Conservation (phyloP, 1,140 invertebrate genomes). For the Vanessa tameamea region DNA sequence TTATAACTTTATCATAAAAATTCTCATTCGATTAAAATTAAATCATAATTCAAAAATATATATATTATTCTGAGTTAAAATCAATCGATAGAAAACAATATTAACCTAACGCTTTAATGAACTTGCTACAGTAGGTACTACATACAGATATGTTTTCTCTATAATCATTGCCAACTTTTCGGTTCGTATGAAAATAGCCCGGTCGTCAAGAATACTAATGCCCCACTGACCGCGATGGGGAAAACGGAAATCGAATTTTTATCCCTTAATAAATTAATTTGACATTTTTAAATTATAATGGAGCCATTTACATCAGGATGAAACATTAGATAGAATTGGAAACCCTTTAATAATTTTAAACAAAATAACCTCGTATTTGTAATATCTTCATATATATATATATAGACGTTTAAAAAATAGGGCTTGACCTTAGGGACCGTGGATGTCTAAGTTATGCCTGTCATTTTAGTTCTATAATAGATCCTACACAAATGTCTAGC, state of each 20-base stretch:
- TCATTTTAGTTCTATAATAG: no score
- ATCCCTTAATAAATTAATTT: not conserved
- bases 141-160: slow-evolving; percentile 7
- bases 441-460: no score
- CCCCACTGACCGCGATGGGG: slow-evolving; percentile 41
- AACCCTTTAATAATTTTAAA: not conserved
- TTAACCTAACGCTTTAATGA: no score
- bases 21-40: not conserved
- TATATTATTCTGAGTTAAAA: not conserved
- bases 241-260: slow-evolving; percentile 41
- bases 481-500: no score
- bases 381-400: no score
- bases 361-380: no score
- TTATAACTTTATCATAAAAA: not conserved
- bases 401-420: no score
- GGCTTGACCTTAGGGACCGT: no score
- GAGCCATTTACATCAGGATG: no score
- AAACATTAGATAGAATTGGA: not conserved
- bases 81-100: no score
- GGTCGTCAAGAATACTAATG: slow-evolving; percentile 41
- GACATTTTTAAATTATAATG: not conserved
- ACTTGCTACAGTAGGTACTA: not conserved
- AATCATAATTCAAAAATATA: not conserved
- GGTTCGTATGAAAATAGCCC: slow-evolving; percentile 44
- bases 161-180: slow-evolving; percentile 42